A percentile compares a stretch with the other conserved stretches of the same genome.
These are phyloP conservation scores for Mastomys coucha DNA, from an alignment of 2,113 vertebrate genomes.

Conservation along the genomic window DNA sequence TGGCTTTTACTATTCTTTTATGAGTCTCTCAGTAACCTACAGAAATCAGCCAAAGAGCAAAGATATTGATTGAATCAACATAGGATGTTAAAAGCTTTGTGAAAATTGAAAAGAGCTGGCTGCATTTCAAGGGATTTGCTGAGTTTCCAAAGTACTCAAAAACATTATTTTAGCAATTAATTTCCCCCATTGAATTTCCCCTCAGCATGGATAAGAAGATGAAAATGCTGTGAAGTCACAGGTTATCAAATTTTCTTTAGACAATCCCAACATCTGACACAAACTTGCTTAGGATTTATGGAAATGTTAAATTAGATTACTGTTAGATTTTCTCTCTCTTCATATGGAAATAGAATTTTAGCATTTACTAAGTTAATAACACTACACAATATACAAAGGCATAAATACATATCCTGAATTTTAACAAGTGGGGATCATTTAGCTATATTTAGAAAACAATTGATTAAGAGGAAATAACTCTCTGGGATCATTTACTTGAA, in stretches of 20 bases:
- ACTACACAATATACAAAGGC: neutral
- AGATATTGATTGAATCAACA: conserved; percentile 36
- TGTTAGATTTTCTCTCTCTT: neutral
- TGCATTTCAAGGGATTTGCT: neutral
- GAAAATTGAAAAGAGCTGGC: conserved; percentile 17
- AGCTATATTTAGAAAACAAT: neutral
- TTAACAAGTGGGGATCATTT: conserved; percentile 17
- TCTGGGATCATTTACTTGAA: conserved; percentile 10
- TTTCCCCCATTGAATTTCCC: neutral
- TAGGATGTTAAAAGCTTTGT: neutral
- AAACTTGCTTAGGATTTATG: neutral
- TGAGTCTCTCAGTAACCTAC: neutral
- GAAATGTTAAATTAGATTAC: neutral
- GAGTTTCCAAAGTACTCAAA: conserved; percentile 36
- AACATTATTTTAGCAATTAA: conserved; percentile 1
- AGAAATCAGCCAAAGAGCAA: neutral
- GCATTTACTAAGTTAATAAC: neutral
- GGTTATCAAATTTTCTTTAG: neutral
- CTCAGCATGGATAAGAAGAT: neutral
- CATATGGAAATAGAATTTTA: neutral
- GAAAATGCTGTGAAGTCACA: neutral
- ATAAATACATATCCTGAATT: neutral
- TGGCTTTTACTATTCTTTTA: neutral
- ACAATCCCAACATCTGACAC: conserved; percentile 17
- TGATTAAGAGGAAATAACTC: conserved; percentile 44